Conservation (phyloP, 2,888 invertebrate species). For the Synergus laeviventris region DNA sequence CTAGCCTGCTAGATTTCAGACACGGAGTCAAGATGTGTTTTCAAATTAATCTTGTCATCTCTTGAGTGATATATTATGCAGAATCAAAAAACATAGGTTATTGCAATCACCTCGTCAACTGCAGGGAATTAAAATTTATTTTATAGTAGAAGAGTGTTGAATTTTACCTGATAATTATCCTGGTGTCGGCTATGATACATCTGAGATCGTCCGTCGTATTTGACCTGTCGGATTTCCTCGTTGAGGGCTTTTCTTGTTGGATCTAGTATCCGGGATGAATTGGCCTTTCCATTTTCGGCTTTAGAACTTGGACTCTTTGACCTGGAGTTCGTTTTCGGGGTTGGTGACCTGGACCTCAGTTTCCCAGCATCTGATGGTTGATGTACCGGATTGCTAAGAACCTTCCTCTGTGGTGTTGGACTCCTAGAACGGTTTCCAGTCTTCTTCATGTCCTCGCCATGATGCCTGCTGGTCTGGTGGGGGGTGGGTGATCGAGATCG, state of each 20-base stretch:
- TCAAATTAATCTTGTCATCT: neutral
- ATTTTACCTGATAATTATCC: constrained; percentile 64
- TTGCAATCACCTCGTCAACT: too few species aligned
- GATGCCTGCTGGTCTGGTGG: constrained; percentile 55
- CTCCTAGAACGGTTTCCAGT: constrained; percentile 76
- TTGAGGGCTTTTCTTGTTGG: constrained; percentile 57
- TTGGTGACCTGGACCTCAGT: constrained; percentile 72
- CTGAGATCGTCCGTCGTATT: constrained; percentile 61
- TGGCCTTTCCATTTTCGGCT: constrained; percentile 50
- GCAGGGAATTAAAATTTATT: neutral
- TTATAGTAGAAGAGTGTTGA: constrained; percentile 11
- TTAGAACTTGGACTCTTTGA: constrained; percentile 65
- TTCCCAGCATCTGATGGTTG: constrained; percentile 63
- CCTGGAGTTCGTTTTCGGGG: constrained; percentile 74
- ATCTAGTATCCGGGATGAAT: constrained; percentile 50
- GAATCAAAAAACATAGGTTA: too few species aligned
- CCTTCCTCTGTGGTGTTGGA: constrained; percentile 78
- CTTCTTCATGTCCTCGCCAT: constrained; percentile 62
- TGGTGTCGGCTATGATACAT: constrained; percentile 61
- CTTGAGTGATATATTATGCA: too few species aligned
- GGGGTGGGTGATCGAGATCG: constrained; percentile 78
- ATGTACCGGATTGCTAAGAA: constrained; percentile 69
- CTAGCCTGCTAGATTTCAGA: neutral
- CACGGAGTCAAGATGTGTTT: too few species aligned
- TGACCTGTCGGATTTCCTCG: constrained; percentile 60